A percentile compares a stretch with the other conserved stretches of the same genome.
Conservation (phyloP, 2,888 invertebrate genomes). For the Tiphia femorata region DNA sequence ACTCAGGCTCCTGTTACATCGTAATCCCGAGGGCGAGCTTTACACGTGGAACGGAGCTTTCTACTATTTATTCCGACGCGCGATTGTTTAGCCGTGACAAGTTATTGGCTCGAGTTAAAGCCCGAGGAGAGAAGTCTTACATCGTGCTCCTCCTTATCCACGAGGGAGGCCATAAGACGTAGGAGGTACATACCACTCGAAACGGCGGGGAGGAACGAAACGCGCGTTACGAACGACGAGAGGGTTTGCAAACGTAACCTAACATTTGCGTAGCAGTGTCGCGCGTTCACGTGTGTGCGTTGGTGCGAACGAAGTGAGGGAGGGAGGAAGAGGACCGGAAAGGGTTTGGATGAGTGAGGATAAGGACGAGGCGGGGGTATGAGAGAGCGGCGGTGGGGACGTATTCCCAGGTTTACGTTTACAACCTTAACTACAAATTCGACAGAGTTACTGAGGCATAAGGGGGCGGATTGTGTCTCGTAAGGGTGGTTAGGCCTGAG, state of each 20-base stretch:
- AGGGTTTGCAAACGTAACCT: slow-evolving; percentile 52
- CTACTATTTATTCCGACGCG: too few species aligned
- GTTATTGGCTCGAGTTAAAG: slow-evolving; percentile 27
- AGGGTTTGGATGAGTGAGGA: slow-evolving; percentile 38
- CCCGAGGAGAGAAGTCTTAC: slow-evolving; percentile 27
- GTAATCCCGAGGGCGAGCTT: too few species aligned
- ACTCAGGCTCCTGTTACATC: too few species aligned
- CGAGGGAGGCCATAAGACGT: slow-evolving; percentile 11
- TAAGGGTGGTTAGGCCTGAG: slow-evolving; percentile 63
- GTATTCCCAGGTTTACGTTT: slow-evolving; percentile 68
- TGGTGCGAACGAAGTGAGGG: slow-evolving; percentile 22
- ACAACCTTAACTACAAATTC: slow-evolving; percentile 68
- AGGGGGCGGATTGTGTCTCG: slow-evolving; percentile 64
- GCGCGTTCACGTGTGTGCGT: slow-evolving; percentile 20
- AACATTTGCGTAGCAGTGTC: slow-evolving; percentile 51
- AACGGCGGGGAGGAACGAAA: slow-evolving; percentile 39
- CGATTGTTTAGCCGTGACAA: slow-evolving; percentile 22
- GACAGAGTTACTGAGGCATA: slow-evolving; percentile 67
- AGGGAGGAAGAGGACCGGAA: slow-evolving; percentile 35
- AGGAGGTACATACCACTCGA: slow-evolving; percentile 33
- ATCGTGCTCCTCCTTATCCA: background rate
- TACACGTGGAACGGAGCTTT: too few species aligned
- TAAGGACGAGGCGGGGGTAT: slow-evolving; percentile 1
- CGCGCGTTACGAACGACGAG: slow-evolving; percentile 44
- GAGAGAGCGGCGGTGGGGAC: slow-evolving; percentile 23